phyloP scores from a whole-genome alignment of 2,113 vertebrate genomes.

The Ramphastos sulfuratus region DNA sequence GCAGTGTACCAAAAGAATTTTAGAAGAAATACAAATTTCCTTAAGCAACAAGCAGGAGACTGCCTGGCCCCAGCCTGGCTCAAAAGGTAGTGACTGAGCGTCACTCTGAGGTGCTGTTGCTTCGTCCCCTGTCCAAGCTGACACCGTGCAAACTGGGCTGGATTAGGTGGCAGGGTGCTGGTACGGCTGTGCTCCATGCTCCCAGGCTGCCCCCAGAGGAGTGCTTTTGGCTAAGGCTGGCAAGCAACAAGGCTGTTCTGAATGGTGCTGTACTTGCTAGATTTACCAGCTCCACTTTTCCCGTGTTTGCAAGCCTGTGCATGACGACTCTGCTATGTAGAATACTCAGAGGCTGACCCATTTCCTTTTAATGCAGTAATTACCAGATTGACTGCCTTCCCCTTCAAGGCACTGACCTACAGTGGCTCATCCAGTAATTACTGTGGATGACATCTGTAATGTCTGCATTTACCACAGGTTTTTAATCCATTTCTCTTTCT shows the following conservation, averaged over 20 bases:
- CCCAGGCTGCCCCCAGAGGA: not conserved
- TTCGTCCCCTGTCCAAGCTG: not conserved
- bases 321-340: rapidly evolving
- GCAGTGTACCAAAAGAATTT: not conserved
- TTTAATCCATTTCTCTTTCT: not conserved
- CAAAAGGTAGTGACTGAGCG: not conserved
- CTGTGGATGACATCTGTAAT: not conserved
- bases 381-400: not conserved
- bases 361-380: conserved; percentile 1
- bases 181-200: rapidly evolving
- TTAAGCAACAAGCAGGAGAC: not conserved
- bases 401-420: not conserved
- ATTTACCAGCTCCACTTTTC: not conserved
- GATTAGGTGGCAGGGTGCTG: not conserved
- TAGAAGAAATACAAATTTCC: not conserved
- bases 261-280: not conserved
- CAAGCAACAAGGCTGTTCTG: not conserved
- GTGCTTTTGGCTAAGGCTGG: not conserved
- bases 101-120: not conserved
- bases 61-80: not conserved
- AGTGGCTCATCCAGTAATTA: not conserved
- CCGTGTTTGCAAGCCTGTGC: not conserved
- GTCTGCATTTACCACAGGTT: not conserved
- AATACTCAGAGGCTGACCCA: not conserved
- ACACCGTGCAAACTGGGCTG: too few relatives aligned